Evolutionary conservation across 2,113 vertebrate genomes (phyloP).

Genomic region (Arothron firmamentum): DNA sequence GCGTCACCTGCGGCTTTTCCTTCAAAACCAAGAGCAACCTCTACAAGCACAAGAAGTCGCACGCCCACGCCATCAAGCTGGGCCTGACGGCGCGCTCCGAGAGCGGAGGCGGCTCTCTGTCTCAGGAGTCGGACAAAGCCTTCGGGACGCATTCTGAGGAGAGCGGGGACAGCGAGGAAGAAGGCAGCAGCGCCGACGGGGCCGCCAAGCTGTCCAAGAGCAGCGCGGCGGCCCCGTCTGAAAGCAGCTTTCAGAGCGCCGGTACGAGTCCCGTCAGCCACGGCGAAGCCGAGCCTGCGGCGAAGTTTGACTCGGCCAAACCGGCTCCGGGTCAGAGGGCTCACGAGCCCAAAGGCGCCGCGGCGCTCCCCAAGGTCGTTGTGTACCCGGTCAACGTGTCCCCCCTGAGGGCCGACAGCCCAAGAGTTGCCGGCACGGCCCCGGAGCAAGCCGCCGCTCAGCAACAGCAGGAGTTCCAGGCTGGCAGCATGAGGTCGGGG

Average conservation of each 20-base stretch:
- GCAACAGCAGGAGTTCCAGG: constrained; percentile 81
- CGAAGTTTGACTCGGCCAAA: constrained; percentile 67
- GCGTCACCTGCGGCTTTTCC: constrained; percentile 96
- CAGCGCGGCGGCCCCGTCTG: constrained; percentile 73
- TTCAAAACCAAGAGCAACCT: constrained; percentile 99
- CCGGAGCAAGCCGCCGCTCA: constrained; percentile 79
- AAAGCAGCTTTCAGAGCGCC: constrained; percentile 71
- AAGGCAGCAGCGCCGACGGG: constrained; percentile 81
- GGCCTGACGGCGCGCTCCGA: constrained; percentile 88
- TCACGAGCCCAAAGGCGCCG: constrained; percentile 77
- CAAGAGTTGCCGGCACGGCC: constrained; percentile 77
- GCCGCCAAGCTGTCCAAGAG: constrained; percentile 80
- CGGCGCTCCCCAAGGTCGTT: constrained; percentile 89
- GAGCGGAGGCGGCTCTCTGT: constrained; percentile 80
- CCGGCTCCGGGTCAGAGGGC: constrained; percentile 62
- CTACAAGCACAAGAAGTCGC: constrained; percentile 99
- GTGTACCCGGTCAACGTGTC: constrained; percentile 87
- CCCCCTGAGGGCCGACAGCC: constrained; percentile 84
- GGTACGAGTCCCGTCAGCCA: constrained; percentile 64
- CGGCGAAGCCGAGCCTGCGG: constrained; percentile 47
- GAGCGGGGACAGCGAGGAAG: constrained; percentile 92
- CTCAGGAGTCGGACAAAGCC: constrained; percentile 89
- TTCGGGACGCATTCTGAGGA: constrained; percentile 90
- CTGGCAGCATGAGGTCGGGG: constrained; percentile 65
- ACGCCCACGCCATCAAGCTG: constrained; percentile 96